These are phyloP conservation scores for Pogoniulus pusillus DNA, from an alignment of 2,797 vertebrate species.

Conservation along the genomic window DNA sequence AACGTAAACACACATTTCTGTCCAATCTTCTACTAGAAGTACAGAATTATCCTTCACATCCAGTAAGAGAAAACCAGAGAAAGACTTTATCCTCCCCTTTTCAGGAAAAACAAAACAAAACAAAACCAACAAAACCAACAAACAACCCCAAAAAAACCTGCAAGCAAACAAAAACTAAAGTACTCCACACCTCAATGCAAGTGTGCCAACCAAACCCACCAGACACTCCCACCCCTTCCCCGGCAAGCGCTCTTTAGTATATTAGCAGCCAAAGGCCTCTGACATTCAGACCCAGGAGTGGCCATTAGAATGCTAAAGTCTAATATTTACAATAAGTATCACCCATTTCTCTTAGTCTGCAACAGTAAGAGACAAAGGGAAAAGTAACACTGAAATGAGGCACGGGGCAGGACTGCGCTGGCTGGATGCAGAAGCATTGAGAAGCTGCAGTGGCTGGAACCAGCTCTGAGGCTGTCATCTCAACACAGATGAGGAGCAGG, in stretches of 20 bases:
- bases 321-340: conserved; percentile 77
- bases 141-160: no score
- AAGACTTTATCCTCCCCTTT: conserved; percentile 64
- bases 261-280: conserved; percentile 53
- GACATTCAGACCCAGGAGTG: conserved; percentile 44
- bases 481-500: neutral
- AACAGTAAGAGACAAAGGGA: conserved; percentile 54
- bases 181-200: conserved; percentile 65
- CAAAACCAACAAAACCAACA: neutral
- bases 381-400: conserved; percentile 46
- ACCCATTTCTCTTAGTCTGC: conserved; percentile 50
- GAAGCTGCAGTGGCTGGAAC: neutral
- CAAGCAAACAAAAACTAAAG: neutral
- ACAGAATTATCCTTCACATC: conserved; percentile 72
- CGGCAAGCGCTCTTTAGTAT: conserved; percentile 30
- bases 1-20: conserved; percentile 69
- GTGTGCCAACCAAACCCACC: conserved; percentile 46
- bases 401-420: neutral
- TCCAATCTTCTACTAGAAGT: conserved; percentile 70
- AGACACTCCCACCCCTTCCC: conserved; percentile 47
- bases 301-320: conserved; percentile 41
- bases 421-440: neutral
- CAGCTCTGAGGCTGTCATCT: neutral
- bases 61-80: conserved; percentile 72
- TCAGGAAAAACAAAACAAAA: neutral